A percentile compares a stretch with the other conserved stretches of the same genome.
phyloP scores from a whole-genome alignment of 2,113 vertebrate species.

The Centropristis striata region DNA sequence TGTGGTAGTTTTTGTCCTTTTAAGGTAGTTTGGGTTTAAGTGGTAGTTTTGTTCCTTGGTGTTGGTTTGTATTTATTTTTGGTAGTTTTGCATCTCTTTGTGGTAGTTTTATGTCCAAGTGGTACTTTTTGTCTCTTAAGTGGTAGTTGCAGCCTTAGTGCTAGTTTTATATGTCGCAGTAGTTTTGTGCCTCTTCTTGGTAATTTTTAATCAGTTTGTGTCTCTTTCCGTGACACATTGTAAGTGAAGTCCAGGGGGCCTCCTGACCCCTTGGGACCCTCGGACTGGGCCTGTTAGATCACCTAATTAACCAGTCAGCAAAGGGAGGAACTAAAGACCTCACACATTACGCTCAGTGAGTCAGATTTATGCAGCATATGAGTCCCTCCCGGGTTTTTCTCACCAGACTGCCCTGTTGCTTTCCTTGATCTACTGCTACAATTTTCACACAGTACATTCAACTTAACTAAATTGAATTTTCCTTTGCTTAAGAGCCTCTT shows the following conservation, averaged over 20 bases:
- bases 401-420: background rate
- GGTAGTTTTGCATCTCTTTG: background rate
- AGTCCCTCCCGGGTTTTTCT: slow-evolving; percentile 4
- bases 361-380: background rate
- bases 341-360: background rate
- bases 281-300: background rate
- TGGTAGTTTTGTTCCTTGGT: background rate
- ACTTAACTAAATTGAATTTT: slow-evolving; percentile 35
- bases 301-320: background rate
- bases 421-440: background rate
- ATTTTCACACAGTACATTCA: background rate
- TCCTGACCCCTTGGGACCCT: background rate
- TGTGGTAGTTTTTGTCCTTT: background rate
- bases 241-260: background rate
- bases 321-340: slow-evolving; percentile 2
- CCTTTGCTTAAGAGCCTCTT: slow-evolving; percentile 12
- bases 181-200: background rate
- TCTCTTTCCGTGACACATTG: background rate
- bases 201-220: background rate
- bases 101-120: background rate
- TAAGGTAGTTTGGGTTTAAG: background rate
- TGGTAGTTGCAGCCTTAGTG: too few species aligned
- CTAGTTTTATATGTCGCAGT: background rate
- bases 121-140: background rate
- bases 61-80: background rate